Percentiles rank a stretch among this genome's conserved stretches.
These are phyloP conservation scores for Odobenus rosmarus DNA, from an alignment of 2,113 vertebrate species.

Conservation along the genomic window DNA sequence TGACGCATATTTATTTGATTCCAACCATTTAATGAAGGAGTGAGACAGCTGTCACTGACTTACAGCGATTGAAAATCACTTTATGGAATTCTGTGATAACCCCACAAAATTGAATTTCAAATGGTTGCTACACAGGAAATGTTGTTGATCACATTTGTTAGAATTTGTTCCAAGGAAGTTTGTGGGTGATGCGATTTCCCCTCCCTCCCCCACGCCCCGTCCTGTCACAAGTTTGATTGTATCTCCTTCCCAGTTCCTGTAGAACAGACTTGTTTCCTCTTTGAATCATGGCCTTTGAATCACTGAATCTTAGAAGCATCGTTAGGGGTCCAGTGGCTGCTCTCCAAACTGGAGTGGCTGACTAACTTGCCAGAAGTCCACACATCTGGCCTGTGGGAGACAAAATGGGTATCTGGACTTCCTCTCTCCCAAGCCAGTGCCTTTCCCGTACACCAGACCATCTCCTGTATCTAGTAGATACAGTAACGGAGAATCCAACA, in stretches of 20 bases:
- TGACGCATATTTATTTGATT: not conserved
- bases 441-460: not conserved
- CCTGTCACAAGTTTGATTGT: not conserved
- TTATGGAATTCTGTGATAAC: not conserved
- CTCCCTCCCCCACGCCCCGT: not conserved
- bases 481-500: not conserved
- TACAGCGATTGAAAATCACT: not conserved
- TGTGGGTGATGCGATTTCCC: not conserved
- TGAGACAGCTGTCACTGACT: not conserved
- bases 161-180: not conserved
- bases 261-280: not conserved
- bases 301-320: not conserved
- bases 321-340: not conserved
- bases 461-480: not conserved
- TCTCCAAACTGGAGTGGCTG: not conserved
- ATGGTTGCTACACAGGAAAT: not conserved
- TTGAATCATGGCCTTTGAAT: not conserved
- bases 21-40: not conserved
- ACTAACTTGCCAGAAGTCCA: not conserved
- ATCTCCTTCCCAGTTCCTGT: not conserved
- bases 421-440: not conserved
- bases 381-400: not conserved
- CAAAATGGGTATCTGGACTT: not conserved
- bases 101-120: not conserved
- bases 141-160: not conserved